A percentile compares a stretch with the other conserved stretches of the same genome.
phyloP scores from a whole-genome alignment of 2,888 invertebrate species.

The Arrhopalites spinosus region DNA sequence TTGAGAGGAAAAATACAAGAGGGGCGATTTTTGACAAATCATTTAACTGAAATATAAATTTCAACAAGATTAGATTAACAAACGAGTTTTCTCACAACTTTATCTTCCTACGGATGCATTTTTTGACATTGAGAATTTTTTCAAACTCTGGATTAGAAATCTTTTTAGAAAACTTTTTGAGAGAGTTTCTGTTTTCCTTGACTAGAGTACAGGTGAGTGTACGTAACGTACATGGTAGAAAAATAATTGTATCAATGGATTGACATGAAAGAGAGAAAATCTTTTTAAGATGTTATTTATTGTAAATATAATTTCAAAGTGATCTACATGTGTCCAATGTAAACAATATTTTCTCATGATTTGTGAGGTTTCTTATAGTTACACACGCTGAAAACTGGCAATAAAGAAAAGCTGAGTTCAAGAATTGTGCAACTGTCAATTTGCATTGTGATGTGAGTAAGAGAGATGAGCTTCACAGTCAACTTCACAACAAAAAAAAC shows the following conservation, averaged over 20 bases:
- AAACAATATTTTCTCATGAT: neutral
- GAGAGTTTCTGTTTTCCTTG: neutral
- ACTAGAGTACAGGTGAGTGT: neutral
- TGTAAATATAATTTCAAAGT: neutral
- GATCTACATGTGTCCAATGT: neutral
- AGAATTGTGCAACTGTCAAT: conserved; percentile 15
- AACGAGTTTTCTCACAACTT: too few species aligned
- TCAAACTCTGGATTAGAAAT: conserved; percentile 7
- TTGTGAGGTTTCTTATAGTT: neutral
- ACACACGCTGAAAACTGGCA: too few species aligned
- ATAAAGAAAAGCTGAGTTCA: neutral
- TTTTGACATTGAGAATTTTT: neutral
- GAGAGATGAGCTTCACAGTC: neutral
- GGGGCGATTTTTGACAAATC: too few species aligned
- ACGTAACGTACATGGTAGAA: neutral
- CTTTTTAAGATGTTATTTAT: neutral
- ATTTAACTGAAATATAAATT: too few species aligned
- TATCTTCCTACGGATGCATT: too few species aligned
- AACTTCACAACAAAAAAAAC: neutral
- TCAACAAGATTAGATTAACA: too few species aligned
- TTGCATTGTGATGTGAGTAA: neutral
- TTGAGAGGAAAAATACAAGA: too few species aligned
- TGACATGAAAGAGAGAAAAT: neutral
- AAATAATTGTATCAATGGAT: neutral
- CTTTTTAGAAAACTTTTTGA: neutral